Evolutionary conservation across 2,888 invertebrate species (phyloP).

Genomic region (Tupiocoris notatus): DNA sequence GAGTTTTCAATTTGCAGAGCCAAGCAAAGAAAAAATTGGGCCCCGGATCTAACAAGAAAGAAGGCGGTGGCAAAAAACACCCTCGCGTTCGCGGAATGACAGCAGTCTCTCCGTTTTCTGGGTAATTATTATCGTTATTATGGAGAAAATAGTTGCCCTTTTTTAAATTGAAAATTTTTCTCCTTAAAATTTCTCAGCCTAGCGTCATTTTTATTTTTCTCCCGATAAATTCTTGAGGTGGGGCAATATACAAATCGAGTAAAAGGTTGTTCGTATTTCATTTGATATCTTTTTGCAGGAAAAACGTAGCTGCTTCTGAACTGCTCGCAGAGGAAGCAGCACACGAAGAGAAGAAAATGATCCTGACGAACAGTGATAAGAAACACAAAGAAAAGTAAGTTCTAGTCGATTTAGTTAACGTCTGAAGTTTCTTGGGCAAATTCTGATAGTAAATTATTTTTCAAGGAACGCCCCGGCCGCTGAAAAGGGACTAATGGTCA

Average conservation of each 20-base stretch:
- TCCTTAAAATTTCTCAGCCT: too few species aligned
- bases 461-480: neutral
- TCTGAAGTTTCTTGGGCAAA: neutral
- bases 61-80: conserved; percentile 49
- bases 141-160: too few species aligned
- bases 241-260: too few species aligned
- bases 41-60: conserved; percentile 2
- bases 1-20: too few species aligned
- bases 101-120: conserved; percentile 53
- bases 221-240: too few species aligned
- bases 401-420: neutral
- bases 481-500: conserved; percentile 3
- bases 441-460: too few species aligned
- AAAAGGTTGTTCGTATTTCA: too few species aligned
- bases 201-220: too few species aligned
- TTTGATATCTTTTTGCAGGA: too few species aligned
- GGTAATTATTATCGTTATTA: too few species aligned
- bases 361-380: conserved; percentile 44
- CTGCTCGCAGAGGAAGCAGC: conserved; percentile 40
- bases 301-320: conserved; percentile 45
- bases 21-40: conserved; percentile 53
- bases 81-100: conserved; percentile 52
- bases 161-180: too few species aligned
- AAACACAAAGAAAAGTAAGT: conserved; percentile 24
- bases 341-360: conserved; percentile 46